These are phyloP conservation scores for Pseudochirops cupreus DNA, from an alignment of 2,797 vertebrate species.

Conservation along the genomic window DNA sequence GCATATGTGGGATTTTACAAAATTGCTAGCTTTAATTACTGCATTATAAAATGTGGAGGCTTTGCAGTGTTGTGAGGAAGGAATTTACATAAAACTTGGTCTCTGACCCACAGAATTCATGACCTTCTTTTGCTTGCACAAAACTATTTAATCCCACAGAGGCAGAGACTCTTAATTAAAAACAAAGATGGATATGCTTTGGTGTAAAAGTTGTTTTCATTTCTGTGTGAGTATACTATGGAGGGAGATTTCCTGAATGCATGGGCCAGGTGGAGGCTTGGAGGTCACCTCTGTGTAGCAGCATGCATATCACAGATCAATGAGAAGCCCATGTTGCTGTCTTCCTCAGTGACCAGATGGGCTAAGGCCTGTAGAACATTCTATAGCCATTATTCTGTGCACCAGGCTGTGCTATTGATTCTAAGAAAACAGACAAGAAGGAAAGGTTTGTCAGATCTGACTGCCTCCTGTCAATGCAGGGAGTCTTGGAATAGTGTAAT, in stretches of 20 bases:
- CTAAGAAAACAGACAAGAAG: slow-evolving; percentile 75
- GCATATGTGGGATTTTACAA: background rate
- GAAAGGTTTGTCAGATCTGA: slow-evolving; percentile 80
- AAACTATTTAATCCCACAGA: slow-evolving; percentile 27
- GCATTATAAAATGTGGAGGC: background rate
- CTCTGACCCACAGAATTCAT: background rate
- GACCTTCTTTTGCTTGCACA: slow-evolving; percentile 51
- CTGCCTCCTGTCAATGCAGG: slow-evolving; percentile 75
- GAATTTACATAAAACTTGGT: background rate
- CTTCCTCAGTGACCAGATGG: slow-evolving; percentile 81
- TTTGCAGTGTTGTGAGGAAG: slow-evolving; percentile 24
- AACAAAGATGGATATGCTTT: slow-evolving; percentile 39
- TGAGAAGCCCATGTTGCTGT: slow-evolving; percentile 71
- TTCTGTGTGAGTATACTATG: slow-evolving; percentile 67
- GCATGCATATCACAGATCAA: slow-evolving; percentile 70
- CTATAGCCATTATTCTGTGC: slow-evolving; percentile 73
- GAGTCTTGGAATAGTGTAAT: slow-evolving; percentile 74
- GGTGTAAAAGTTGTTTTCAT: slow-evolving; percentile 64
- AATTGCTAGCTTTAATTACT: background rate
- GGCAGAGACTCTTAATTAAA: slow-evolving; percentile 63
- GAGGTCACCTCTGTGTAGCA: slow-evolving; percentile 71
- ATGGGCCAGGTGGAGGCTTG: slow-evolving; percentile 66
- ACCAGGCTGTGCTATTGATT: slow-evolving; percentile 81
- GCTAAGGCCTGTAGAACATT: slow-evolving; percentile 71
- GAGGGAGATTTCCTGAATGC: slow-evolving; percentile 55